These are phyloP conservation scores for Petromus typicus DNA, from an alignment of 2,113 vertebrate species.

Conservation along the genomic window DNA sequence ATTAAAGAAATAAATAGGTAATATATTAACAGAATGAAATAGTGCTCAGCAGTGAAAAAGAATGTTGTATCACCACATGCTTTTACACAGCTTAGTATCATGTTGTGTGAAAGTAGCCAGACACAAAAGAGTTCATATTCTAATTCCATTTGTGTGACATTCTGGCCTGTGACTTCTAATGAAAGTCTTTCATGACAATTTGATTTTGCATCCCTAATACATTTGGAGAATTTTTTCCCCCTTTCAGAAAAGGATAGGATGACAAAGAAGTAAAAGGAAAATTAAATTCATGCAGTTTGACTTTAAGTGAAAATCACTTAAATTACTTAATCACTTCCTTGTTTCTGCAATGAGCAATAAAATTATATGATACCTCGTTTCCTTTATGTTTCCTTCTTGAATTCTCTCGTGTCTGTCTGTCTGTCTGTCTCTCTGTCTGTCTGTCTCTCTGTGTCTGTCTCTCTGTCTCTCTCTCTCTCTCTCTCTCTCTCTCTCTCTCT, in stretches of 20 bases:
- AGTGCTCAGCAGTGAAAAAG: background rate
- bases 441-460: background rate
- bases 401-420: background rate
- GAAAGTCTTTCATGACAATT: slow-evolving; percentile 19
- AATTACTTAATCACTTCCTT: no score
- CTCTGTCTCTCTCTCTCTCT: background rate
- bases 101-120: background rate
- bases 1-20: slow-evolving; percentile 27
- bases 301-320: slow-evolving; percentile 42
- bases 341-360: slow-evolving; percentile 29
- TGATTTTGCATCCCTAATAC: slow-evolving; percentile 39
- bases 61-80: background rate
- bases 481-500: background rate
- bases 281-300: slow-evolving; percentile 1
- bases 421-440: background rate
- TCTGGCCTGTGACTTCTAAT: slow-evolving; percentile 30
- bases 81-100: background rate
- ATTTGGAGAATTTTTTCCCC: slow-evolving; percentile 18
- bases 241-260: slow-evolving; percentile 57
- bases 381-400: slow-evolving; percentile 25
- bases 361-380: slow-evolving; percentile 28
- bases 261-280: slow-evolving; percentile 41
- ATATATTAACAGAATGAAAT: background rate
- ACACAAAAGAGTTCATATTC: background rate
- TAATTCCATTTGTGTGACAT: background rate